phyloP scores from a whole-genome alignment of 2,888 invertebrate species.

The Tromatobia lineatoria region DNA sequence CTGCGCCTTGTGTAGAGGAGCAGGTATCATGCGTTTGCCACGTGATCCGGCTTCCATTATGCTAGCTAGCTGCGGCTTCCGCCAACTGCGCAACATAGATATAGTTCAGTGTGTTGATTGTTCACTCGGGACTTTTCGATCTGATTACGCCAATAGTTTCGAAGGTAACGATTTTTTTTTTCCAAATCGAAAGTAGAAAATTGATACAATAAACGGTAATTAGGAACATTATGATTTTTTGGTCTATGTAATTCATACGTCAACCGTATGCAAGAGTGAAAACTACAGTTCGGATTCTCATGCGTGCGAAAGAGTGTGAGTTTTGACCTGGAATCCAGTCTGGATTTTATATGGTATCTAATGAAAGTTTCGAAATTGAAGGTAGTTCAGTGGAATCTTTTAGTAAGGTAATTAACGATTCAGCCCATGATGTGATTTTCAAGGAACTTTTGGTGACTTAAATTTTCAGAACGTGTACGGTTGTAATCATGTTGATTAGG shows the following conservation, averaged over 20 bases:
- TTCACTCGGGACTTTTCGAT: no score
- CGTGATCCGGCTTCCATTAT: conserved; percentile 31
- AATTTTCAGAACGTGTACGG: no score
- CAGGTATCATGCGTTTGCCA: conserved; percentile 30
- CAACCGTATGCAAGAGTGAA: background rate
- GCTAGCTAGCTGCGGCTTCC: conserved; percentile 2
- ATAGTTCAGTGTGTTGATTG: no score
- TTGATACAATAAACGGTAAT: no score
- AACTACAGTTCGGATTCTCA: background rate
- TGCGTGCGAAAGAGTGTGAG: background rate
- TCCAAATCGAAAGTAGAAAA: no score
- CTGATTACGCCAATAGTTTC: no score
- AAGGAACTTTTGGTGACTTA: no score
- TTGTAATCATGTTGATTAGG: no score
- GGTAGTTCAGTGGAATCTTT: background rate
- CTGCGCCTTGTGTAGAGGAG: background rate
- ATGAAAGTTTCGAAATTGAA: background rate
- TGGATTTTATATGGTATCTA: background rate
- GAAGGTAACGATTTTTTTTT: no score
- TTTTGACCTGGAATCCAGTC: background rate
- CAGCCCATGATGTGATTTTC: no score
- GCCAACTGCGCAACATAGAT: background rate
- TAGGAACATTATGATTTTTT: background rate
- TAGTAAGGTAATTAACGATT: no score
- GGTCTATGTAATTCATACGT: background rate